Evolutionary conservation across 2,113 vertebrate genomes (phyloP).

Genomic region (Pogonocichla stellata): DNA sequence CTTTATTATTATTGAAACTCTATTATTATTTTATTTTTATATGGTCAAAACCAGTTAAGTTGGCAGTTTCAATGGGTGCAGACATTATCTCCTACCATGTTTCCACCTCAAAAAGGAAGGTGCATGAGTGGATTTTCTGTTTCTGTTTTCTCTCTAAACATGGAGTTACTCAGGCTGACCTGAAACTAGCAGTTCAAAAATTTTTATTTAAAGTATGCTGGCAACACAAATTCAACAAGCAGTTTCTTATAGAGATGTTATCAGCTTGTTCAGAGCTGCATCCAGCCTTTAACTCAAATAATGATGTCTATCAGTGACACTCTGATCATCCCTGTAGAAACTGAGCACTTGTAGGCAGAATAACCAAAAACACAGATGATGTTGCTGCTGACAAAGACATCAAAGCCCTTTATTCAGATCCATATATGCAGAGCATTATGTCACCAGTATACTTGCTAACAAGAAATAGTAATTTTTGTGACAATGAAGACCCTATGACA

Average conservation of each 20-base stretch:
- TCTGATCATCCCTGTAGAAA: background rate
- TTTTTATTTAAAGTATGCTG: background rate
- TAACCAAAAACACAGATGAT: background rate
- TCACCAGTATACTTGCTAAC: background rate
- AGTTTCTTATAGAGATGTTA: background rate
- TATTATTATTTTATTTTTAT: conserved; percentile 20
- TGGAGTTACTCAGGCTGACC: background rate
- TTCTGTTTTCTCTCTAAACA: background rate
- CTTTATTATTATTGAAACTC: conserved; percentile 34
- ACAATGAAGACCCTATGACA: background rate
- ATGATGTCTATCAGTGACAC: background rate
- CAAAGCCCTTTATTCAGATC: background rate
- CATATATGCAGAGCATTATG: background rate
- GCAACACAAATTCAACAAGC: background rate
- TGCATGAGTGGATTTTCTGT: background rate
- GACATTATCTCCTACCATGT: background rate
- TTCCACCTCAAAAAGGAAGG: background rate
- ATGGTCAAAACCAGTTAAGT: conserved; percentile 29
- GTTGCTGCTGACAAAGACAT: background rate
- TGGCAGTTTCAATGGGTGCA: conserved; percentile 6
- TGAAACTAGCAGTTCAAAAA: background rate
- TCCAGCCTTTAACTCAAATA: background rate
- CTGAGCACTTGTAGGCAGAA: background rate
- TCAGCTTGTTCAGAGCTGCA: background rate
- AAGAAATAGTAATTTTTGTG: background rate